Conservation (phyloP, 2,888 invertebrate species). For the Trissoscelio sp. region DNA sequence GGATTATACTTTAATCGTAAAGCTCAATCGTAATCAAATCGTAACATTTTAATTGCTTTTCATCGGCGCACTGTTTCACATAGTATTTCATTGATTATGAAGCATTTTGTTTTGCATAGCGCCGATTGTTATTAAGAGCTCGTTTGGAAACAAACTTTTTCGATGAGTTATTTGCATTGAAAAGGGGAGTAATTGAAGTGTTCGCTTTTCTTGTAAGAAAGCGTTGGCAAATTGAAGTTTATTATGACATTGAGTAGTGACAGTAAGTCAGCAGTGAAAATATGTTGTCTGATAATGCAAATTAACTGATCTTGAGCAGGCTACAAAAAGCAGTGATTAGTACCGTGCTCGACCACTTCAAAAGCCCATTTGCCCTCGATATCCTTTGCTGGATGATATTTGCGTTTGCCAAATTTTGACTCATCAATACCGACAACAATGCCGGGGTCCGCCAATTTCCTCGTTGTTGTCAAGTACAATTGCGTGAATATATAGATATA, state of each 20-base stretch:
- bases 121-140: neutral
- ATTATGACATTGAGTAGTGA: no score
- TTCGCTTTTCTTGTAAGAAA: neutral
- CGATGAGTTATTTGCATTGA: neutral
- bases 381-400: neutral
- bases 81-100: neutral
- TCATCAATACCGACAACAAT: neutral
- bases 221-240: no score
- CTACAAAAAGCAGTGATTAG: neutral
- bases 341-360: neutral
- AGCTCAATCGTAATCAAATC: conserved; percentile 14
- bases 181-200: neutral
- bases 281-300: no score
- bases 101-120: neutral
- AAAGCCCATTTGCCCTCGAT: conserved; percentile 1
- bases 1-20: conserved; percentile 15
- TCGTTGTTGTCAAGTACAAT: neutral
- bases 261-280: no score
- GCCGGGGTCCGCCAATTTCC: no score
- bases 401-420: neutral
- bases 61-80: no score
- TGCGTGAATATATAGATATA: no score
- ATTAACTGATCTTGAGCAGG: no score
- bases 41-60: neutral
- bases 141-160: neutral